A percentile compares a stretch with the other conserved stretches of the same genome.
These are phyloP conservation scores for Andrena dorsata DNA, from an alignment of 2,888 invertebrate species.

Conservation along the genomic window DNA sequence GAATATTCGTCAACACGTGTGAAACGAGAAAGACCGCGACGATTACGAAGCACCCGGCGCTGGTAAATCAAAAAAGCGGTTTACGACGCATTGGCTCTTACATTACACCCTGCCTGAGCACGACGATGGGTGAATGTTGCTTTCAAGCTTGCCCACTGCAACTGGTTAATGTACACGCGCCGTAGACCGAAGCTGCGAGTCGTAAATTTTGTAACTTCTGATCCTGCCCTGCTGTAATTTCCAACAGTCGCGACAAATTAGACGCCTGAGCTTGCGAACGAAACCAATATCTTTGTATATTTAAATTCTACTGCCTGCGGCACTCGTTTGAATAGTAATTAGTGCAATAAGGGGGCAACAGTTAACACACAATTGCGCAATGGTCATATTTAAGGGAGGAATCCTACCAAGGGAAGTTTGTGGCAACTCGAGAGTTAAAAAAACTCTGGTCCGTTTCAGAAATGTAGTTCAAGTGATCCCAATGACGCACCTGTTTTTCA, in stretches of 20 bases:
- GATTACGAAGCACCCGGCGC: conserved; percentile 10
- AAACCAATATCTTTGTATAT: too few relatives aligned
- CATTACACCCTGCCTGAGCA: conserved; percentile 51
- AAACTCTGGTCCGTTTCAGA: too few relatives aligned
- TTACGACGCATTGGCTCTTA: conserved; percentile 56
- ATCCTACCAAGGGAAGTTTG: too few relatives aligned
- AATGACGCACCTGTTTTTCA: too few relatives aligned
- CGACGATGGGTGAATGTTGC: conserved; percentile 53
- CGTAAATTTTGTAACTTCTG: conserved; percentile 61
- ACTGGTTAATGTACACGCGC: conserved; percentile 51
- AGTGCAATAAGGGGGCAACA: too few relatives aligned
- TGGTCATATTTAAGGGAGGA: too few relatives aligned
- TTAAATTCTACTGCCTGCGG: too few relatives aligned
- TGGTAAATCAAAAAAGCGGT: conserved; percentile 49
- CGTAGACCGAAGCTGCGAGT: conserved; percentile 41
- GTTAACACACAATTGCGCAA: too few relatives aligned
- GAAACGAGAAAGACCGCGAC: not conserved
- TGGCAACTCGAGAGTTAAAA: too few relatives aligned
- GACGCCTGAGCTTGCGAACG: conserved; percentile 28
- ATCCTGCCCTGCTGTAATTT: conserved; percentile 45
- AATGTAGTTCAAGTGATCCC: too few relatives aligned
- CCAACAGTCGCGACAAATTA: conserved; percentile 38
- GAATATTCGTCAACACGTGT: too few relatives aligned
- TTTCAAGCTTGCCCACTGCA: conserved; percentile 47
- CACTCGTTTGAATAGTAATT: too few relatives aligned